Evolutionary conservation across 1,140 invertebrate genomes (phyloP).

Genomic region (Brachionus paranguensis): DNA sequence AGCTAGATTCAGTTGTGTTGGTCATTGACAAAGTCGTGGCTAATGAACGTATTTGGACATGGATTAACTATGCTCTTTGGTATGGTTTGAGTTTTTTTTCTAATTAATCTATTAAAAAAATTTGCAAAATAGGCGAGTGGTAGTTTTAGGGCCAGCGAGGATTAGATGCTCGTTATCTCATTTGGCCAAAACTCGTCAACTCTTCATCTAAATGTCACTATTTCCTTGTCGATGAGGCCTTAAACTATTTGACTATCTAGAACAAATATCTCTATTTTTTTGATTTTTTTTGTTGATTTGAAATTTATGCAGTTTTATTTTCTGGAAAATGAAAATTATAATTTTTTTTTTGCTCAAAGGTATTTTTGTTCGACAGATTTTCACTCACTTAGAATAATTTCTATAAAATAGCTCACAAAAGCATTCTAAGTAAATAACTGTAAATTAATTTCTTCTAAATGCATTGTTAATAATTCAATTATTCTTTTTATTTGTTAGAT

Average conservation of each 20-base stretch:
- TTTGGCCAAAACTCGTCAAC: background rate
- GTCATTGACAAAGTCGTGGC: background rate
- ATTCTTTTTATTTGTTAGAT: background rate
- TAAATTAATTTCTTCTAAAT: background rate
- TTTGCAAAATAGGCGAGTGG: background rate
- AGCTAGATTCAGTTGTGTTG: background rate
- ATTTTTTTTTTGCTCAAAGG: background rate
- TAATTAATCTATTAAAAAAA: constrained; percentile 3
- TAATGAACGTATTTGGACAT: constrained; percentile 1
- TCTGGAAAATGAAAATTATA: background rate
- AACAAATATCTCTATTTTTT: background rate
- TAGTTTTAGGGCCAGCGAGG: background rate
- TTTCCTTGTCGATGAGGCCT: background rate
- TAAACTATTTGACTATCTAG: background rate
- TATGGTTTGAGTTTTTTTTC: background rate
- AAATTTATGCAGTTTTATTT: background rate
- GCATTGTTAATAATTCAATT: background rate
- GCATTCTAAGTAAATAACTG: background rate
- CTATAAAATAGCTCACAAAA: background rate
- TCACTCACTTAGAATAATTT: background rate
- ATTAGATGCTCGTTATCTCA: background rate
- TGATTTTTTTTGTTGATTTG: background rate
- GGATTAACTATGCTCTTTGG: constrained; percentile 18
- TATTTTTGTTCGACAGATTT: background rate
- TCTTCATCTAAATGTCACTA: background rate